These are phyloP conservation scores for Spisula subtruncata DNA, from an alignment of 2,888 invertebrate genomes.

Conservation along the genomic window DNA sequence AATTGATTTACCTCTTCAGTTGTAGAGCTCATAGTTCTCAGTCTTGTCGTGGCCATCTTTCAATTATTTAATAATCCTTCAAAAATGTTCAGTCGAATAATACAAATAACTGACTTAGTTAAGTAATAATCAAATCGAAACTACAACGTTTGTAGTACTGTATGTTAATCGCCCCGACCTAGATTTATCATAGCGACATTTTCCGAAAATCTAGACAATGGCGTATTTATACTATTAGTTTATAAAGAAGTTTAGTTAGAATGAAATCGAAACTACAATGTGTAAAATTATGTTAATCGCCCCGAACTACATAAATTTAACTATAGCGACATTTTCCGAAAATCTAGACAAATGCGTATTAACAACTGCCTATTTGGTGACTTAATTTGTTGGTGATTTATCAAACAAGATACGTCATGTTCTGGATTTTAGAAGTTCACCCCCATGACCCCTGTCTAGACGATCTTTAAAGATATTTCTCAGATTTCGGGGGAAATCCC, in stretches of 20 bases:
- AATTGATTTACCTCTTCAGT: background rate
- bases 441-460: too few relatives aligned
- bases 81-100: too few relatives aligned
- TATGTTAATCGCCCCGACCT: background rate
- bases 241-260: background rate
- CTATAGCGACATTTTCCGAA: background rate
- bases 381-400: too few relatives aligned
- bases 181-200: background rate
- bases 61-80: too few relatives aligned
- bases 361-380: too few relatives aligned
- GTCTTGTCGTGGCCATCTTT: constrained; percentile 4
- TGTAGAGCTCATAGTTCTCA: background rate
- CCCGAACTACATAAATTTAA: background rate
- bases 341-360: background rate
- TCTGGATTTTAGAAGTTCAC: too few relatives aligned
- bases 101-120: too few relatives aligned
- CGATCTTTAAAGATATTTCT: too few relatives aligned
- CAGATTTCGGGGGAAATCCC: too few relatives aligned
- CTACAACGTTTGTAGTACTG: background rate
- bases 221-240: too few relatives aligned
- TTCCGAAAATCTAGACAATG: background rate
- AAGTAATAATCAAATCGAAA: background rate
- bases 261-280: background rate
- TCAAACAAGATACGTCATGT: too few relatives aligned
- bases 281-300: background rate